These are phyloP conservation scores for Simalia tracyae DNA, from an alignment of 2,797 vertebrate genomes.

Conservation along the genomic window DNA sequence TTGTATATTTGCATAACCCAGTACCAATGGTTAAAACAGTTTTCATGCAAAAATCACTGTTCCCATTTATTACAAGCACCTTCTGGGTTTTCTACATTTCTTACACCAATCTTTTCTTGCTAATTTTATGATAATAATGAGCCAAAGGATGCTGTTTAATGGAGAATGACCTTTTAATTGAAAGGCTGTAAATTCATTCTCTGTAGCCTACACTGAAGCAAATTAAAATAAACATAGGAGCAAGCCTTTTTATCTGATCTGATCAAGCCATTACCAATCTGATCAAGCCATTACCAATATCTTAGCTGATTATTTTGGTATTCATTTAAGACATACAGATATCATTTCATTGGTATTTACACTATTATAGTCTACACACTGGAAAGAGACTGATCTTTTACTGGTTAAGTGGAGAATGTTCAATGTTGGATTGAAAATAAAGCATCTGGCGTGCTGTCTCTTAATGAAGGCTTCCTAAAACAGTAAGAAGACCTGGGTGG, in stretches of 20 bases:
- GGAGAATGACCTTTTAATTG: conserved; percentile 80
- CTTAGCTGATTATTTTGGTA: conserved; percentile 45
- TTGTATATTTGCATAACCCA: not conserved
- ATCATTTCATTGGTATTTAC: conserved; percentile 60
- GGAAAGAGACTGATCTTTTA: conserved; percentile 47
- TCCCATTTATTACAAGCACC: conserved; percentile 38
- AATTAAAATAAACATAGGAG: conserved; percentile 75
- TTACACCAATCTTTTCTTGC: conserved; percentile 71
- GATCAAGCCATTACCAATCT: conserved; percentile 63
- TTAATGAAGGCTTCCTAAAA: conserved; percentile 47
- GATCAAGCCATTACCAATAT: conserved; percentile 56
- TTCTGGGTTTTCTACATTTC: conserved; percentile 64
- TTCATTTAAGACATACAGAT: conserved; percentile 44
- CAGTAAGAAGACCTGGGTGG: conserved; percentile 16
- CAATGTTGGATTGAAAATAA: conserved; percentile 39
- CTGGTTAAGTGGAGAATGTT: conserved; percentile 47
- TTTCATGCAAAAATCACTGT: not conserved
- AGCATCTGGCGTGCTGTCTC: conserved; percentile 40
- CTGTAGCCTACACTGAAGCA: conserved; percentile 61
- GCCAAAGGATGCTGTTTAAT: conserved; percentile 73
- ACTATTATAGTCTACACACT: conserved; percentile 45
- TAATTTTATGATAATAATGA: conserved; percentile 80
- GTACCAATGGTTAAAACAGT: not conserved
- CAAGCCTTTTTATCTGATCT: conserved; percentile 59
- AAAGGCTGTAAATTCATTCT: conserved; percentile 78